Conservation (phyloP, 2,797 vertebrate genomes). For the Macrochelys suwanniensis region DNA sequence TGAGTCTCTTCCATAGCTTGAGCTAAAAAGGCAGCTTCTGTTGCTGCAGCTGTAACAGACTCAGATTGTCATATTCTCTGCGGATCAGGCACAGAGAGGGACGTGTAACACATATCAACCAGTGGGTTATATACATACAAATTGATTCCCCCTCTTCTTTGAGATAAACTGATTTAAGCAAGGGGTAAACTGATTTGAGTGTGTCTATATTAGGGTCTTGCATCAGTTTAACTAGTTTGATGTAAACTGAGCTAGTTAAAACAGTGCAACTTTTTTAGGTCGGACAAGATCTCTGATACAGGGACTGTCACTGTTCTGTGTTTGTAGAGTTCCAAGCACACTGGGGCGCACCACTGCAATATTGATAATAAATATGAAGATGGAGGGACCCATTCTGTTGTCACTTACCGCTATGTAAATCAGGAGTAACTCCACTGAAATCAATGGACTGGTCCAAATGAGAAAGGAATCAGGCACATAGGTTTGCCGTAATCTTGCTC, state of each 20-base stretch:
- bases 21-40: neutral
- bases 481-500: constrained; percentile 45
- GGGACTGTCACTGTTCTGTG: neutral
- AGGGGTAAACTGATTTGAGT: neutral
- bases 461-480: constrained; percentile 25
- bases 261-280: neutral
- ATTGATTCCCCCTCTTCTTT: neutral
- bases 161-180: neutral
- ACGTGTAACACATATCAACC: neutral
- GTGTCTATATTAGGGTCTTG: neutral
- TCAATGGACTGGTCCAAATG: constrained; percentile 18
- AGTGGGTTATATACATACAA: neutral
- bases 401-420: constrained; percentile 39
- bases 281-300: neutral
- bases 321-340: neutral
- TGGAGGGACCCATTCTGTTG: constrained; percentile 58
- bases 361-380: constrained; percentile 51
- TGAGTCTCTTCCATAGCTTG: neutral
- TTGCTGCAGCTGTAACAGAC: neutral
- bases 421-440: constrained; percentile 57
- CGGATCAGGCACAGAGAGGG: rapidly evolving
- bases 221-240: neutral
- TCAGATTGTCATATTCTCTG: neutral
- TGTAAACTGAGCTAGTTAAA: neutral
- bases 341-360: neutral